Conservation (phyloP, 2,113 vertebrate species). For the Cyrtonyx montezumae region DNA sequence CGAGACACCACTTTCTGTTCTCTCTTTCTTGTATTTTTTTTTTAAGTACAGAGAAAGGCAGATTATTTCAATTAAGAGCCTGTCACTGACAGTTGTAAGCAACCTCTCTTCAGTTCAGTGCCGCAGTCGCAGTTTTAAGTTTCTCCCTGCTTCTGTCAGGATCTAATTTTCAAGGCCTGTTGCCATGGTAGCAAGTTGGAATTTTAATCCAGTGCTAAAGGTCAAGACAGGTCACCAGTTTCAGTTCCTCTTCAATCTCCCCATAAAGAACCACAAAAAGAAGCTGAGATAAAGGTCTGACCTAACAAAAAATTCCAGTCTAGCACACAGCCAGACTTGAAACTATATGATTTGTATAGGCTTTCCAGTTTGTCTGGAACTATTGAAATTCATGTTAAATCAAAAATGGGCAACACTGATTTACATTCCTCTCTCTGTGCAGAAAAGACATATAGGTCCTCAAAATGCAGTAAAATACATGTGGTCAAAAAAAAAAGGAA, state of each 20-base stretch:
- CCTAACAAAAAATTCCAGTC: slow-evolving; percentile 59
- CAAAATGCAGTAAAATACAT: neutral
- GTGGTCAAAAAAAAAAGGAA: neutral
- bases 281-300: slow-evolving; percentile 58
- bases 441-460: neutral
- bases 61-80: slow-evolving; percentile 79
- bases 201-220: slow-evolving; percentile 82
- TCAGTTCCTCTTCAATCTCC: slow-evolving; percentile 76
- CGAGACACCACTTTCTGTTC: slow-evolving; percentile 5
- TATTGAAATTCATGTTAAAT: slow-evolving; percentile 51
- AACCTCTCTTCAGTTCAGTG: slow-evolving; percentile 72
- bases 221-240: slow-evolving; percentile 76
- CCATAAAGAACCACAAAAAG: slow-evolving; percentile 65
- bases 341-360: slow-evolving; percentile 36
- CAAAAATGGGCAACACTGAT: neutral
- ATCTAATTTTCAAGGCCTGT: slow-evolving; percentile 79
- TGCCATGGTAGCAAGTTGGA: slow-evolving; percentile 77
- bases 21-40: neutral
- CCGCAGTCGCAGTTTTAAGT: slow-evolving; percentile 70
- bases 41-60: slow-evolving; percentile 25
- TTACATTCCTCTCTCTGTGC: neutral
- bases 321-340: slow-evolving; percentile 42
- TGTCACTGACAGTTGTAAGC: slow-evolving; percentile 64
- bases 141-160: slow-evolving; percentile 72
- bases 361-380: slow-evolving; percentile 54